phyloP scores from a whole-genome alignment of 2,888 invertebrate species.

The Pherbina coryleti region DNA sequence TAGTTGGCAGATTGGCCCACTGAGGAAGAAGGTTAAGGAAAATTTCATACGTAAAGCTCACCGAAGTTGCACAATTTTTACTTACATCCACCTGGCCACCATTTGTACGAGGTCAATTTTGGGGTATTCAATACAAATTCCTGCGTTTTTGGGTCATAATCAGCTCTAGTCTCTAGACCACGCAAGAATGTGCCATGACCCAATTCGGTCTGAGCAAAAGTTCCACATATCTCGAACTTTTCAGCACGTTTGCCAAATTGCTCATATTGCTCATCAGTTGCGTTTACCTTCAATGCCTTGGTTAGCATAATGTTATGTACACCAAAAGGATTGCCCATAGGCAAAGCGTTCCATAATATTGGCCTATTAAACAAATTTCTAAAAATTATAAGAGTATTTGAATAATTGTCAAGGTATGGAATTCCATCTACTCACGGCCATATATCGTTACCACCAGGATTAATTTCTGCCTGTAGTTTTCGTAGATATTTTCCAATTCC shows the following conservation, averaged over 20 bases:
- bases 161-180: constrained; percentile 90
- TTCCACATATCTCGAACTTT: constrained; percentile 85
- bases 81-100: constrained; percentile 96
- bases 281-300: constrained; percentile 88
- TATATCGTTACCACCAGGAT: constrained; percentile 63
- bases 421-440: constrained; percentile 58
- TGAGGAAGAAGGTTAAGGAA: constrained; percentile 61
- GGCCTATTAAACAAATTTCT: not conserved
- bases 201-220: constrained; percentile 96
- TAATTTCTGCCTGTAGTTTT: constrained; percentile 77
- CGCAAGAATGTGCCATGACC: constrained; percentile 95
- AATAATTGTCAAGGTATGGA: not conserved
- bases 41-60: not conserved
- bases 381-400: not conserved
- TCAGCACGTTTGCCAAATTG: constrained; percentile 87
- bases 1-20: constrained; percentile 95
- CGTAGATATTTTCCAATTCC: constrained; percentile 78
- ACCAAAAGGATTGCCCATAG: constrained; percentile 70
- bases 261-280: constrained; percentile 85
- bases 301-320: constrained; percentile 93
- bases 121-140: constrained; percentile 92
- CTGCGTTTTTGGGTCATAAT: constrained; percentile 83
- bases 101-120: constrained; percentile 88
- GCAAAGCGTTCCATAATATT: not conserved
- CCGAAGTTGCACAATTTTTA: constrained; percentile 50